Percentiles rank a stretch among this genome's conserved stretches.
Conservation (phyloP, 2,888 invertebrate genomes). For the Ormyrus nitidulus region DNA sequence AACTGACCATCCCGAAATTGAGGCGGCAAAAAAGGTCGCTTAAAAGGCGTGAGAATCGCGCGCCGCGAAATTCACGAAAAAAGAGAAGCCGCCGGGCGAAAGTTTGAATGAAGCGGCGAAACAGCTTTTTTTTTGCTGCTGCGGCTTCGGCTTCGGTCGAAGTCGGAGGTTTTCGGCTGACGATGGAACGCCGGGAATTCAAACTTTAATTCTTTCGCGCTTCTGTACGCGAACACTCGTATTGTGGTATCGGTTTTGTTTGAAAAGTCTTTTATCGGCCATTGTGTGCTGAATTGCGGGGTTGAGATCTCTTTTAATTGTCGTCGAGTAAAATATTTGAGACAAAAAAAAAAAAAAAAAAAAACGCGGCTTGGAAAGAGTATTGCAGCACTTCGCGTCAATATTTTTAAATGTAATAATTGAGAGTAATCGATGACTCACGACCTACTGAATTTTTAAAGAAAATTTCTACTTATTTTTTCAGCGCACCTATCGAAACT, state of each 20-base stretch:
- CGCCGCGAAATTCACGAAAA: background rate
- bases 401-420: slow-evolving; percentile 33
- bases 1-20: background rate
- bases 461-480: too few species aligned
- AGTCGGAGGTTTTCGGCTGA: too few species aligned
- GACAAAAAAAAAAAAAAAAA: too few species aligned
- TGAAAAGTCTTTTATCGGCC: too few species aligned
- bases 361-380: background rate
- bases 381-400: slow-evolving; percentile 1
- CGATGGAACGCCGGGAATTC: too few species aligned
- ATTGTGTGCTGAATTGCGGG: too few species aligned
- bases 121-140: background rate
- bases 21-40: background rate
- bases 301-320: too few species aligned
- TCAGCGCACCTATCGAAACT: too few species aligned
- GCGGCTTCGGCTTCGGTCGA: background rate
- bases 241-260: too few species aligned
- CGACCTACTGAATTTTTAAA: slow-evolving; percentile 7
- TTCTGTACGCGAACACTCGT: too few species aligned
- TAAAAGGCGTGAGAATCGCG: slow-evolving; percentile 34
- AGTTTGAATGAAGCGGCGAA: slow-evolving; percentile 46
- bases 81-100: background rate
- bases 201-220: too few species aligned
- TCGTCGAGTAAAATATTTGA: too few species aligned
- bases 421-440: slow-evolving; percentile 33